Evolutionary conservation across 2,113 vertebrate genomes (phyloP).

Genomic region (Haliaeetus leucogaster): DNA sequence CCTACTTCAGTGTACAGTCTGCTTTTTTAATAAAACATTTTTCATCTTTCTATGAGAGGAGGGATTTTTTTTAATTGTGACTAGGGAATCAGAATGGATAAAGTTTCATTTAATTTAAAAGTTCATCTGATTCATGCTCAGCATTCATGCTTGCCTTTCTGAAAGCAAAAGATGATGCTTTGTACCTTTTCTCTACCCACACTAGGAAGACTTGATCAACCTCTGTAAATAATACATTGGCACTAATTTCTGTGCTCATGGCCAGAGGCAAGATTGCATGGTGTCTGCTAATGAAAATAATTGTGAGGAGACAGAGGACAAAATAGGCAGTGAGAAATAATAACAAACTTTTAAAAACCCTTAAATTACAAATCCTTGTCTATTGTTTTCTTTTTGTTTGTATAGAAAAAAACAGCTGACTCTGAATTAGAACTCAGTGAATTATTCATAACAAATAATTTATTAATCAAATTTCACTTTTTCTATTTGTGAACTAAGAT

Average conservation of each 20-base stretch:
- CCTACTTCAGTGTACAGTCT: not conserved
- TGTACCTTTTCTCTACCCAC: not conserved
- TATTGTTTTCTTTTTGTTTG: not conserved
- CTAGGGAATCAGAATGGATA: not conserved
- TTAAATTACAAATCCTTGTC: not conserved
- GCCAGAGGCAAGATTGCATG: not conserved
- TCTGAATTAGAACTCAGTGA: not conserved
- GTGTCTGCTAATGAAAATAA: not conserved
- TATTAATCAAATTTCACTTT: not conserved
- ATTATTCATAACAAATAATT: not conserved
- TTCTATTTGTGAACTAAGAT: not conserved
- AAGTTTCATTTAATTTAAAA: not conserved
- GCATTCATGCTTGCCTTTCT: not conserved
- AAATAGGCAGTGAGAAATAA: not conserved
- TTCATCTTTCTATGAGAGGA: not conserved
- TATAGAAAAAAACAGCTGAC: not conserved
- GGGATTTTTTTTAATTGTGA: not conserved
- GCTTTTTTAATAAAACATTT: not conserved
- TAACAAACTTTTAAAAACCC: not conserved
- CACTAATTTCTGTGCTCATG: not conserved
- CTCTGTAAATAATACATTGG: not conserved
- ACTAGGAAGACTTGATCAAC: not conserved
- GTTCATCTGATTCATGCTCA: not conserved
- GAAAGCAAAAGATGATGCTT: not conserved
- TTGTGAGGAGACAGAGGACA: not conserved